A percentile compares a stretch with the other conserved stretches of the same genome.
Conservation (phyloP, 2,113 vertebrate genomes). For the Zapornia atra region DNA sequence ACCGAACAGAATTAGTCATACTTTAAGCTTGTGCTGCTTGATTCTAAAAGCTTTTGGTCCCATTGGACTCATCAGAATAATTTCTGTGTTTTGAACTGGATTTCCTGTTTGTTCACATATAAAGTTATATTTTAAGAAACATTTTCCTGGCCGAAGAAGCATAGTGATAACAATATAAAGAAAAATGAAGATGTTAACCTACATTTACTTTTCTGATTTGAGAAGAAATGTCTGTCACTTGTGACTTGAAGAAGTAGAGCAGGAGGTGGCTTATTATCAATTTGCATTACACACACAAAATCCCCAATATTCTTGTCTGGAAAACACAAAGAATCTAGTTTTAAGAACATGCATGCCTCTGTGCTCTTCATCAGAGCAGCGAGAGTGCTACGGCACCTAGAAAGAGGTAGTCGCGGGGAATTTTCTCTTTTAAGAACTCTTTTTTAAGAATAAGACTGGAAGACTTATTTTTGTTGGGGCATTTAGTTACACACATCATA, state of each 20-base stretch:
- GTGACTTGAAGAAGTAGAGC: background rate
- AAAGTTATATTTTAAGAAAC: background rate
- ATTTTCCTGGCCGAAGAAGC: background rate
- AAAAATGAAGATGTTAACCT: background rate
- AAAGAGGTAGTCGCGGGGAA: background rate
- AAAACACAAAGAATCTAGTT: background rate
- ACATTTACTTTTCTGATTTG: background rate
- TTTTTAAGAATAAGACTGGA: background rate
- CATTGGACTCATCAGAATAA: background rate
- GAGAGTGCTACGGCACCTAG: background rate
- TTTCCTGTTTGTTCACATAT: slow-evolving; percentile 24
- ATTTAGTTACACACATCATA: background rate
- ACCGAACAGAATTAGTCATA: slow-evolving; percentile 30
- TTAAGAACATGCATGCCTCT: background rate
- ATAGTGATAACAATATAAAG: background rate
- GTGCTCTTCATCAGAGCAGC: background rate
- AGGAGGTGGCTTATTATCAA: background rate
- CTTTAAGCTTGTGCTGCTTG: background rate
- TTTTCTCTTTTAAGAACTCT: background rate
- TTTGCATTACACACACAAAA: background rate
- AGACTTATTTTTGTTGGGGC: background rate
- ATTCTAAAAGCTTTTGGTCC: background rate
- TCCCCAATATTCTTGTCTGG: background rate
- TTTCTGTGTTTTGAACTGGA: slow-evolving; percentile 1
- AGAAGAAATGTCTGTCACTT: background rate